Evolutionary conservation across 2,888 invertebrate species (phyloP), one percentile per base, ranked within the genome.

Genomic region (Drosophila imparisetae): DNA sequence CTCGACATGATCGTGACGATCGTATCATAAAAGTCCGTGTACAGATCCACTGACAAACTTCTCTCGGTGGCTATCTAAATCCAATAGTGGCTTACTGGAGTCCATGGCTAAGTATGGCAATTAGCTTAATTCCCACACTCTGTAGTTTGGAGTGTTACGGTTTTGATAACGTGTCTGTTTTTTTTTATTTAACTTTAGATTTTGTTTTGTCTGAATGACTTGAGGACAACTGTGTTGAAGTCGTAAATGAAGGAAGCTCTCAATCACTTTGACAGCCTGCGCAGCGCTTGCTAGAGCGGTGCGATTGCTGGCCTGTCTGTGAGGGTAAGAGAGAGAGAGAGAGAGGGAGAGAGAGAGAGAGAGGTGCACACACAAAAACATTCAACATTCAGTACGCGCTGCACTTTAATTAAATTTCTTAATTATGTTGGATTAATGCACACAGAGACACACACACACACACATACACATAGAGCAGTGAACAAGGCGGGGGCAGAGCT

Each of bases 391-490:
- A 82, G 80, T 68, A 69, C 81, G 86, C 83, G 85, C 86, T 85
- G 86, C 86, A 86, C 88, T 86, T 87, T 86, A 86, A 86, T 86
- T 86, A 86, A 86, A 86, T 86, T 86, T 86, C 86, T 87, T 86
- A 87, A 86, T 86, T 86, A 86, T 86, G 86, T 83, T 87, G 86
- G 85, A 87, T 86, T 86, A 86, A 86, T 87, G 78, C 80, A 83
- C 58, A 71, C 65, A 70, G 27, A 55, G 10, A 55, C n/a, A 29
- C 27, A 34, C 21, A 53, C 21, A 79, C 73, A 83, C 13, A 54
- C 34, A 52, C 30, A 48, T n/a, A n/a, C 57, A 66, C 54, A 66
- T 5, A 30, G 11, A 29, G 38, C 34, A 34, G 42, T n/a, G 13
- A 38, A 55, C n/a, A 55, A 29, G 32, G 8, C 21, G 54, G 36